Evolutionary conservation across 1,140 invertebrate species (phyloP), one percentile per base, ranked within the genome.

Genomic region (Megalonaias nervosa): DNA sequence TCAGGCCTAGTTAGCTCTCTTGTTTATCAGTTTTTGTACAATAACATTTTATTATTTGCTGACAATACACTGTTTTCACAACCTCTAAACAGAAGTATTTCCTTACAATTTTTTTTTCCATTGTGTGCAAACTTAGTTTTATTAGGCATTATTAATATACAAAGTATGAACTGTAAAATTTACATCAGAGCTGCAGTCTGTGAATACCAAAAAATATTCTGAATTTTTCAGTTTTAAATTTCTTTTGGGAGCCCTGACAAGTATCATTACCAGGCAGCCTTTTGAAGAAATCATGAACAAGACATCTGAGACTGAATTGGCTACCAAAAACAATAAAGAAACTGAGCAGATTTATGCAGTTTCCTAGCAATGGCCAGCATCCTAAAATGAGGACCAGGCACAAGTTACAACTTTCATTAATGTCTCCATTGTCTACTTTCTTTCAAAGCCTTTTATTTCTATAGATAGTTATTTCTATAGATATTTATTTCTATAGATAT

Each of bases 211-310:
- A 67, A 57, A 1, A 66, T 26, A 68, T 68, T 58, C 17, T 56
- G 31, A 48, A 16, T 60, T 57, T 80, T 84, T 59, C 77, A 86
- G 84, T 75, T 68, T 84, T 15, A 82, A 67, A 38, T 76, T 87
- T 19, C 66, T 79, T 6, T 38, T 66, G 14, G 81, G 80, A 62
- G 85, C 86, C 14, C 65, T 85, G n/a, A 71, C 79, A n/a, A 84
- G 84, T 77, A 60, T 87, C 2, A 58, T 83, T 21, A 80, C 74
- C 14, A 80, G 81, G 6, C 58, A 77, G 23, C 71, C 82, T 48
- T 86, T 87, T 74, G 78, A 84, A 75, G 82, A 83, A 11, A 82
- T 85, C 68, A 68, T 87, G 16, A 82, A 85, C 67, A 71, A 55
- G n/a, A 79, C 74, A 16, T 80, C 75, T 65, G 59, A 61, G n/a